These are phyloP conservation scores for Cryptotis parvus DNA, from an alignment of 2,113 vertebrate species.

Conservation along the genomic window DNA sequence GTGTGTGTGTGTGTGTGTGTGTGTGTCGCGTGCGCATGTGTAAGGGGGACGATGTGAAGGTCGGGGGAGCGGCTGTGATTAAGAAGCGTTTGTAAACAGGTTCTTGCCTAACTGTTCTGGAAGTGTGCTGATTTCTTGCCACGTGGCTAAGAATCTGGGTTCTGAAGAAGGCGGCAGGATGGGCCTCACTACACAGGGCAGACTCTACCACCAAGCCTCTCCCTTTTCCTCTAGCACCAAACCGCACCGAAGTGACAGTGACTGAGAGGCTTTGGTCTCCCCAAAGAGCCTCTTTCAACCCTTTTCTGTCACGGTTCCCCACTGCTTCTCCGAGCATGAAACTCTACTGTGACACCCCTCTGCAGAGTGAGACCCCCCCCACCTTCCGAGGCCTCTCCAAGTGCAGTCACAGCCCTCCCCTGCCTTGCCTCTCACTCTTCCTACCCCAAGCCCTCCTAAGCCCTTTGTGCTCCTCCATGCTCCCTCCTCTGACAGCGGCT, in stretches of 20 bases:
- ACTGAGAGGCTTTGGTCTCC: neutral
- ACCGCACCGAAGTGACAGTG: too few species aligned
- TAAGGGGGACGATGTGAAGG: too few species aligned
- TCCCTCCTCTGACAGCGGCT: neutral
- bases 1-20: too few species aligned
- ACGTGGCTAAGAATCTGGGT: neutral
- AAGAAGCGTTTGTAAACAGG: neutral
- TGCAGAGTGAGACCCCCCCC: neutral
- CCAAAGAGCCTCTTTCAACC: neutral
- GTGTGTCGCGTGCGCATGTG: too few species aligned
- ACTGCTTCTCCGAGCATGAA: neutral
- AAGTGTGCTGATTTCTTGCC: neutral
- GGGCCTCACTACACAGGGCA: neutral
- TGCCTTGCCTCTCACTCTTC: neutral
- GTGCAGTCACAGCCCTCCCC: neutral
- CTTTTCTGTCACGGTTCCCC: neutral
- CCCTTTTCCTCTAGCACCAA: too few species aligned
- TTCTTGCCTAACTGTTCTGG: neutral
- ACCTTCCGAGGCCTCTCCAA: neutral
- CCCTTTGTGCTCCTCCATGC: neutral
- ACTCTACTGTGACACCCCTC: neutral
- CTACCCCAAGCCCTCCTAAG: neutral
- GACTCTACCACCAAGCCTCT: neutral
- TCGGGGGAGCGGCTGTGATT: too few species aligned
- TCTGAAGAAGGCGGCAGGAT: neutral